Conservation (phyloP, 2,888 invertebrate genomes). For the Drosophila fungiperda region DNA sequence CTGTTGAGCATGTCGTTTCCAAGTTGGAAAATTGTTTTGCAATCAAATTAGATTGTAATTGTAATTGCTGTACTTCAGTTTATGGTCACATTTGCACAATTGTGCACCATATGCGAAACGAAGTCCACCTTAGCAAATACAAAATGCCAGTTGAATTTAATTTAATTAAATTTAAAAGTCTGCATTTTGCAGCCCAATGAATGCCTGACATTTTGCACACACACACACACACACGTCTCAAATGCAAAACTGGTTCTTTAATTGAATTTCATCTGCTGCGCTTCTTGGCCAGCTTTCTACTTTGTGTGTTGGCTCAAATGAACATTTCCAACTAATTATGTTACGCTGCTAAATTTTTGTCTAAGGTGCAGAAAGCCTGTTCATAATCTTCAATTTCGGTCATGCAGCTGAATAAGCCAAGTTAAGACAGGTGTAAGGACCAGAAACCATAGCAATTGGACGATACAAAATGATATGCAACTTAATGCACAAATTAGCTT, state of each 20-base stretch:
- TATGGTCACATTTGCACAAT: conserved; percentile 29
- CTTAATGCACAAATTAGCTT: background rate
- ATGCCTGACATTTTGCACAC: background rate
- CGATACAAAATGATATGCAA: background rate
- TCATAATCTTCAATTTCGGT: background rate
- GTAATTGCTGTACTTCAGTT: conserved; percentile 59
- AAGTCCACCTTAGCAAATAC: conserved; percentile 25
- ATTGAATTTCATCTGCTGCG: conserved; percentile 23
- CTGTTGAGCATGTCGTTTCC: conserved; percentile 52
- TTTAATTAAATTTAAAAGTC: conserved; percentile 29
- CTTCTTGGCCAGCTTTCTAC: background rate
- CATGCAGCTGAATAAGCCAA: background rate
- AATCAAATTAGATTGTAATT: conserved; percentile 76
- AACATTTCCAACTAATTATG: conserved; percentile 28
- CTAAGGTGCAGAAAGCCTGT: background rate
- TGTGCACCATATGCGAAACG: background rate
- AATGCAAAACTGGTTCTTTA: conserved; percentile 18
- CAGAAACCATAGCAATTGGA: background rate
- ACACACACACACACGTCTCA: conserved; percentile 1
- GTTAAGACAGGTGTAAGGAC: conserved; percentile 7
- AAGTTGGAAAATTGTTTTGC: conserved; percentile 72
- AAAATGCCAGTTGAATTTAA: conserved; percentile 22
- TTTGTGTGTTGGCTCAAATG: conserved; percentile 2
- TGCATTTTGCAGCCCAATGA: conserved; percentile 18
- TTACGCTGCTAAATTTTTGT: background rate